Percentiles rank a stretch among this genome's conserved stretches.
phyloP scores from a whole-genome alignment of 2,113 vertebrate genomes.

The Tretioscincus oriximinensis region DNA sequence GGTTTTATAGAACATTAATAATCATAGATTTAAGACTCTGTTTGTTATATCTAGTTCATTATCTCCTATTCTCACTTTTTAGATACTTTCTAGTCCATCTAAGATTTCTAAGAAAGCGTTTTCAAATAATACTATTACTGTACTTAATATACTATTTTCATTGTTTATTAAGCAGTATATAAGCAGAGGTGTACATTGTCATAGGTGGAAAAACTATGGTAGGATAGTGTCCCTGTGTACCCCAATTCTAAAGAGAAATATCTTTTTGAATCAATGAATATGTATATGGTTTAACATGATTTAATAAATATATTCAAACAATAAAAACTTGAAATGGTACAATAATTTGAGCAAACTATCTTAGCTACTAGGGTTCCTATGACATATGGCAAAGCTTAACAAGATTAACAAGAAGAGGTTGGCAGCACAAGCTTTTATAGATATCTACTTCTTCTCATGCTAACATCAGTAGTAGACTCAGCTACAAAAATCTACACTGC shows the following conservation, averaged over 20 bases:
- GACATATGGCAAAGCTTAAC: neutral
- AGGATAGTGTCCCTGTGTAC: neutral
- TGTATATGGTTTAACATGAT: fast-evolving
- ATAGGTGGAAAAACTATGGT: neutral
- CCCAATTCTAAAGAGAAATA: neutral
- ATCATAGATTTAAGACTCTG: too few relatives aligned
- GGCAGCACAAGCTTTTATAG: too few relatives aligned
- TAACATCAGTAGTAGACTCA: too few relatives aligned
- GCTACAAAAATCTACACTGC: too few relatives aligned
- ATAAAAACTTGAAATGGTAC: fast-evolving
- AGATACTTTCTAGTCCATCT: too few relatives aligned
- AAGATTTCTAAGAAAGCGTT: conserved; percentile 11
- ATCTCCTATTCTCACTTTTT: too few relatives aligned
- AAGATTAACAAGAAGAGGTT: too few relatives aligned
- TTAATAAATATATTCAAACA: neutral
- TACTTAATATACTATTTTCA: too few relatives aligned
- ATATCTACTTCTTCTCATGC: too few relatives aligned
- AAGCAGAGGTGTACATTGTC: neutral
- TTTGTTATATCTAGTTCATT: too few relatives aligned
- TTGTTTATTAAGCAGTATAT: neutral
- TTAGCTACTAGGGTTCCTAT: neutral
- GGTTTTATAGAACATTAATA: too few relatives aligned
- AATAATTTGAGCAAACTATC: neutral
- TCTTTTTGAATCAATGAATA: neutral
- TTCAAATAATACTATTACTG: neutral